Evolutionary conservation across 2,888 invertebrate species (phyloP).

Genomic region (Polymixis lichenea): DNA sequence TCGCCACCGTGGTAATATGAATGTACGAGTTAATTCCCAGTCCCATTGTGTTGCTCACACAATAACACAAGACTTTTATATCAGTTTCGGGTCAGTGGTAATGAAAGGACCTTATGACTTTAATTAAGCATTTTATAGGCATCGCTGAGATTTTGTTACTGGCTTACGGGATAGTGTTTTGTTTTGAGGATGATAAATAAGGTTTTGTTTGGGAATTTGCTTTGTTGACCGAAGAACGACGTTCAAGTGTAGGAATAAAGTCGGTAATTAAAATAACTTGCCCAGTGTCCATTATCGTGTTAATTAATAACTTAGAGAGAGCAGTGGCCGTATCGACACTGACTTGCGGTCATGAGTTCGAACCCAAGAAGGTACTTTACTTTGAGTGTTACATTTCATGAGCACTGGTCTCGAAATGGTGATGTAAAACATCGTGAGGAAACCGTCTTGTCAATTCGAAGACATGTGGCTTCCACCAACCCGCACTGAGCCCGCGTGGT

Average conservation of each 20-base stretch:
- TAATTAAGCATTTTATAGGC: slow-evolving; percentile 61
- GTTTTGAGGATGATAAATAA: slow-evolving; percentile 9
- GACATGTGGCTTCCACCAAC: too few species aligned
- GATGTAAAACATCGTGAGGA: too few species aligned
- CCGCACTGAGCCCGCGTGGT: too few species aligned
- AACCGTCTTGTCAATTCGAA: too few species aligned
- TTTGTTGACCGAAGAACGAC: background rate
- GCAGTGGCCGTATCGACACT: too few species aligned
- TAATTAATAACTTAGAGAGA: too few species aligned
- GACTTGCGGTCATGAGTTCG: too few species aligned
- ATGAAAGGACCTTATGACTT: slow-evolving; percentile 47
- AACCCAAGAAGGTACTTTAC: too few species aligned
- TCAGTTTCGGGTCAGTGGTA: slow-evolving; percentile 53
- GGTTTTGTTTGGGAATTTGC: background rate
- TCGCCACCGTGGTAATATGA: slow-evolving; percentile 54
- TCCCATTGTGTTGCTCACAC: slow-evolving; percentile 57
- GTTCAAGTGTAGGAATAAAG: background rate
- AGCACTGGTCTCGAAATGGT: too few species aligned
- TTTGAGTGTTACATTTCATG: too few species aligned
- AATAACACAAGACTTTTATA: slow-evolving; percentile 61
- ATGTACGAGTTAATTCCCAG: slow-evolving; percentile 60
- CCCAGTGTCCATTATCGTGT: background rate
- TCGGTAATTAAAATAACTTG: background rate
- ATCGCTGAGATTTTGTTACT: slow-evolving; percentile 41
- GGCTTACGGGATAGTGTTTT: slow-evolving; percentile 37